Base-by-base conservation (phyloP, 2,113 vertebrate genomes). In the Vicugna pacos region DNA sequence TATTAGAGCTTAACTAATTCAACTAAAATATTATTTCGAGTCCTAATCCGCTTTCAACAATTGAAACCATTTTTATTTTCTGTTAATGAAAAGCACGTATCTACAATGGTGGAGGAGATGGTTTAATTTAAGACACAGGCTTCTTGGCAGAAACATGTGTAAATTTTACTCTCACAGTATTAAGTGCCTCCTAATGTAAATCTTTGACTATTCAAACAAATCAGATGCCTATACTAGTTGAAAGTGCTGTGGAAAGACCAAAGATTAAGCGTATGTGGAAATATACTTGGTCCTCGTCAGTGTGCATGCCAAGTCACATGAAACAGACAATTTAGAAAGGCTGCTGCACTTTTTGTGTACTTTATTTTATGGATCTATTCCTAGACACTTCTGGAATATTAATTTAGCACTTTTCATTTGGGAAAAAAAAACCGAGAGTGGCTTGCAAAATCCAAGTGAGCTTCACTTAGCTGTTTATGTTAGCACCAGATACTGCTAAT, bases 381-480 rank as follows among this genome's bases (percentile, higher is more conserved):
- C 69, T 95, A 94, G 95, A 67, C 92, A 93, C 48, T 97, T 96
- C 85, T 89, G 89, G 64, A 98, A 96, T 97, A 96, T 93, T 79
- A 22, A 96, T 98, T 87, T 90, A 48, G 62, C 73, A 32, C 80
- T 96, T 97, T 97, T 92, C 30, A 60, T 91, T 96, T 96, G 96
- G 92, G 94, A 97, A 96, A 97, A 85, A 38, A 83, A 92, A 58
- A 96, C 67, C 38, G 65, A 97, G 81, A 93, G 79, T 42, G 8
- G n/a, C 56, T 94, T 88, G 62, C 91, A 90, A 73, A 89, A 94
- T 88, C 65, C 56, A 94, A 95, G 69, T 54, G 91, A 84, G 24
- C 62, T 84, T 93, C 69, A 58, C 65, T 94, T 89, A 46, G 69
- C 64, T 60, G 70, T 86, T 96, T 96, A 48, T 69, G 81, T 96